These are phyloP conservation scores for Phrynocephalus forsythii DNA, from an alignment of 2,797 vertebrate genomes.

Conservation along the genomic window DNA sequence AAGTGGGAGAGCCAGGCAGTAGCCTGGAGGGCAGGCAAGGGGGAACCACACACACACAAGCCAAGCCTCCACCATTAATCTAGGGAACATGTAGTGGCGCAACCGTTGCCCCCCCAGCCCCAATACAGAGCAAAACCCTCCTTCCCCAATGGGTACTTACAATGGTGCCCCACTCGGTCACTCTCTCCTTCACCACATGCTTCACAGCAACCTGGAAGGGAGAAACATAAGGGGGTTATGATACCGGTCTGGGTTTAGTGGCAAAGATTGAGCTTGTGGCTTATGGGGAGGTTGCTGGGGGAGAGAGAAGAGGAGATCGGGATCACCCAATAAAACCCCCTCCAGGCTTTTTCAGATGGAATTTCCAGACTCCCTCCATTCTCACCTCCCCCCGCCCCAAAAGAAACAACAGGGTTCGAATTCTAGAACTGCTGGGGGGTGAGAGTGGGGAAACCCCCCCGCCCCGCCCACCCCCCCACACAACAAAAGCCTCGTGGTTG, in stretches of 20 bases:
- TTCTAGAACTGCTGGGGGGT: neutral
- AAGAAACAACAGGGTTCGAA: neutral
- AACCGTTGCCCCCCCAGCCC: neutral
- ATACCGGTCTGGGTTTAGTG: neutral
- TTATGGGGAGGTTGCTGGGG: too few relatives aligned
- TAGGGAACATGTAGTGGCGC: neutral
- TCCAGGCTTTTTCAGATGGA: neutral
- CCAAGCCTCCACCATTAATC: neutral
- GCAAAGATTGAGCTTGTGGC: neutral
- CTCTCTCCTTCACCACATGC: slow-evolving; percentile 92
- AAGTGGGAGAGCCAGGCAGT: neutral
- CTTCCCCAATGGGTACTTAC: slow-evolving; percentile 79
- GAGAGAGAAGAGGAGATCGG: too few relatives aligned
- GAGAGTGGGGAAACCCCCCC: neutral
- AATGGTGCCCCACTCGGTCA: slow-evolving; percentile 92
- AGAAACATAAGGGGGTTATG: neutral
- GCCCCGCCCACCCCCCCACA: neutral
- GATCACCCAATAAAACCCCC: neutral
- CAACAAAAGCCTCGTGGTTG: slow-evolving; percentile 24
- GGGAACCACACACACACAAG: slow-evolving; percentile 55
- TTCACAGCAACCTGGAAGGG: slow-evolving; percentile 89
- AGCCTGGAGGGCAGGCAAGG: slow-evolving; percentile 4
- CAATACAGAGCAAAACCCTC: too few relatives aligned
- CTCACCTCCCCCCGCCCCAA: neutral
- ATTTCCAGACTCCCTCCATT: neutral